A percentile compares a stretch with the other conserved stretches of the same genome.
Evolutionary conservation across 2,888 invertebrate genomes (phyloP).

Genomic region (Argyresthia albistria): DNA sequence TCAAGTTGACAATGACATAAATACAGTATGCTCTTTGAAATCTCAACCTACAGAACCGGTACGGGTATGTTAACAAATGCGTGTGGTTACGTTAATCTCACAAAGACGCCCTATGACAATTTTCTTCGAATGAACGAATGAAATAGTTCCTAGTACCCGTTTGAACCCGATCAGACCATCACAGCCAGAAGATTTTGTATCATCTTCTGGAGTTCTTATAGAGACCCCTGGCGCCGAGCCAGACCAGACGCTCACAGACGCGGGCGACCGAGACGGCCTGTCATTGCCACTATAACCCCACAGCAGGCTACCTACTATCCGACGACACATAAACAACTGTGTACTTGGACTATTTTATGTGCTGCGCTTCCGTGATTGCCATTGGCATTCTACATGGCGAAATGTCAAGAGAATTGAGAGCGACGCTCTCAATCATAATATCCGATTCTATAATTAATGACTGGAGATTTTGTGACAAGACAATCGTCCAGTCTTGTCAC

Average conservation of each 20-base stretch:
- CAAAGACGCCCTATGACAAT: no score
- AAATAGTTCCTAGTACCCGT: no score
- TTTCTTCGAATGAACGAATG: no score
- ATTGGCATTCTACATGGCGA: constrained; percentile 9
- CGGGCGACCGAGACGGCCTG: constrained; percentile 25
- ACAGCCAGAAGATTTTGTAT: no score
- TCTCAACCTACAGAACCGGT: no score
- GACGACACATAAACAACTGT: constrained; percentile 22
- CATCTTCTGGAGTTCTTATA: no score
- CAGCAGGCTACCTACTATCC: constrained; percentile 16
- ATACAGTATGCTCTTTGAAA: no score
- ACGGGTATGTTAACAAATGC: no score
- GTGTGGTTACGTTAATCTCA: no score
- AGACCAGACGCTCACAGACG: constrained; percentile 11
- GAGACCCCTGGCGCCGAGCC: background rate
- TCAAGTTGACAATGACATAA: no score
- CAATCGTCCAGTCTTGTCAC: background rate
- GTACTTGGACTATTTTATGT: constrained; percentile 22
- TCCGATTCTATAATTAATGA: no score
- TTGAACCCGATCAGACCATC: no score
- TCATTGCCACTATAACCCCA: constrained; percentile 32
- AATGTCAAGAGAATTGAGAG: constrained; percentile 2
- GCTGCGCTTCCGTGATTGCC: constrained; percentile 19
- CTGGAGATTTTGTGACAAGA: background rate
- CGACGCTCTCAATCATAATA: background rate